Base-by-base conservation (phyloP, 2,797 vertebrate genomes). In the Cuculus canorus region DNA sequence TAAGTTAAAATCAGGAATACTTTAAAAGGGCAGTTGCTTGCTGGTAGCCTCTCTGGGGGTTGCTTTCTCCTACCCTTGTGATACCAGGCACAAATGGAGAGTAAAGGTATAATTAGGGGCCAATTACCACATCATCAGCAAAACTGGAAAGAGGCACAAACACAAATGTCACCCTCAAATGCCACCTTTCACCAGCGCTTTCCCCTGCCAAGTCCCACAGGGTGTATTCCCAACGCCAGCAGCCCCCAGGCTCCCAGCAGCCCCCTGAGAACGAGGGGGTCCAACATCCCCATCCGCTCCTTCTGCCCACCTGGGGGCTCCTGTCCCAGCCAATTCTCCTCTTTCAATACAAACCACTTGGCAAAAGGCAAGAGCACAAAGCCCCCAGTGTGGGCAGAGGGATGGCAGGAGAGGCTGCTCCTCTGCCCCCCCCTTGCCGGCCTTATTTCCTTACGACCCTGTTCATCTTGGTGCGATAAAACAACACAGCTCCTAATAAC, bases 171-270 rank as follows among this genome's bases (percentile, higher is more conserved):
- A 35, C 66, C 54, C 63, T 78, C 64, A 17, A 35, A 76, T 10
- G 18, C 35, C 15, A 3, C 35, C 32, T 70, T 60, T 35, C 21
- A 60, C 25, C 73, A 25, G 50, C 33, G 47, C 48, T 30, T 28
- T 8, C 60, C 11, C 3, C 35, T 3, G 2, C 57, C 2, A 0
- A 23, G 12, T 48, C 28, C 50, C 39, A 18, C 2, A 0, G 70
- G 14, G 8, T 13, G 23, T 13, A 5, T 3, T 25, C 56, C 17
- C 57, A 23, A 7, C 4, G n/a, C 32, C 39, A 53, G 8, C 35
- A 47, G 4, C 37, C 13, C 35, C 7, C 0, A 1, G n/a, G 33
- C 41, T 61, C 54, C 60, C 75, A 65, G 69, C 0, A 0, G 13
- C 24, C 10, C 45, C 25, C 16, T 32, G 11, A 56, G 76, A 41